Evolutionary conservation across 2,888 invertebrate species (phyloP).

Genomic region (Saturnia pavonia): DNA sequence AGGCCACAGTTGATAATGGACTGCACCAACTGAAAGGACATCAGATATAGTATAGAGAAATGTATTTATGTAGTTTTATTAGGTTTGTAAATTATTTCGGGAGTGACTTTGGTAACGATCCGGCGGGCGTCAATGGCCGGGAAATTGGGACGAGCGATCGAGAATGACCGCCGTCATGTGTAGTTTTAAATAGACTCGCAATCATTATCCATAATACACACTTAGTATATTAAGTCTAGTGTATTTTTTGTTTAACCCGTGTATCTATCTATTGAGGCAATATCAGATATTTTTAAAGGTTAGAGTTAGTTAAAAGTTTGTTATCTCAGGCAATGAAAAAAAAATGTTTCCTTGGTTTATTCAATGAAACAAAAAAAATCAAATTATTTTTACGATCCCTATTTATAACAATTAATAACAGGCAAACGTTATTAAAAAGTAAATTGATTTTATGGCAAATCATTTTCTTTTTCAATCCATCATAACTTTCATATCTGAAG

Average conservation of each 20-base stretch:
- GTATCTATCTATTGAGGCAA: too few relatives aligned
- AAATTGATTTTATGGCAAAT: background rate
- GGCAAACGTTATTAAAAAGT: background rate
- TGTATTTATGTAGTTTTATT: conserved; percentile 9
- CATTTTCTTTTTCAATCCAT: background rate
- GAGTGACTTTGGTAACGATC: conserved; percentile 18
- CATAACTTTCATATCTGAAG: background rate
- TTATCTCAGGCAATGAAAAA: too few relatives aligned
- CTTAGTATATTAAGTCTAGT: background rate
- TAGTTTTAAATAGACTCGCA: conserved; percentile 7
- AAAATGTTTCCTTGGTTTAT: too few relatives aligned
- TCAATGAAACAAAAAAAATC: too few relatives aligned
- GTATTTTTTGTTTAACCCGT: background rate
- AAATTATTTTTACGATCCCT: too few relatives aligned
- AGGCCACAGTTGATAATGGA: background rate
- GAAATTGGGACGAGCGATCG: conserved; percentile 25
- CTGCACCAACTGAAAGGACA: background rate
- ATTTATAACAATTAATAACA: too few relatives aligned
- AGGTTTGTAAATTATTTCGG: conserved; percentile 18
- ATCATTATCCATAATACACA: background rate
- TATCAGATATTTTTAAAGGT: too few relatives aligned
- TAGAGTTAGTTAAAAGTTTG: too few relatives aligned
- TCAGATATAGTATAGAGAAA: background rate
- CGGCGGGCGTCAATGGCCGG: conserved; percentile 29
- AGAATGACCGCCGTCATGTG: conserved; percentile 1